Evolutionary conservation across 2,888 invertebrate genomes (phyloP).

Genomic region (Chirona hameri): DNA sequence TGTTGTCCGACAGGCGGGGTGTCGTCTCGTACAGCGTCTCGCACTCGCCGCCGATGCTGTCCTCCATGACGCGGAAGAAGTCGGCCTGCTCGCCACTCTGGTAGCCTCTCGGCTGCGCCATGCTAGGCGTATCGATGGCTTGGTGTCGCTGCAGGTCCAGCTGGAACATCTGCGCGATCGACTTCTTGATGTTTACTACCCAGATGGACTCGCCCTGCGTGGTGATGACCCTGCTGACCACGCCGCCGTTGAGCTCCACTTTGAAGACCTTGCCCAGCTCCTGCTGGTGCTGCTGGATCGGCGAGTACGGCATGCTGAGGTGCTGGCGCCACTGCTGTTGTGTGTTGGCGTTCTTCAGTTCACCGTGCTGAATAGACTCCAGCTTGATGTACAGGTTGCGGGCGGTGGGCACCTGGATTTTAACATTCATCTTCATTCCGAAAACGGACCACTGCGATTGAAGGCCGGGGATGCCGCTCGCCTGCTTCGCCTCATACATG

Average conservation of each 20-base stretch:
- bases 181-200: conserved; percentile 49
- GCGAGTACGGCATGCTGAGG: background rate
- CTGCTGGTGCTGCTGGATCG: background rate
- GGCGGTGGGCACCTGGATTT: background rate
- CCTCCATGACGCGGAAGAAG: conserved; percentile 42
- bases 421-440: background rate
- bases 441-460: conserved; percentile 30
- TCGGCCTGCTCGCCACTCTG: conserved; percentile 37
- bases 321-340: background rate
- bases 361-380: conserved; percentile 28
- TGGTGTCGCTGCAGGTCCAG: conserved; percentile 43
- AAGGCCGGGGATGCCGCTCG: conserved; percentile 32
- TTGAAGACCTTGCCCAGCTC: background rate
- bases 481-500: conserved; percentile 29
- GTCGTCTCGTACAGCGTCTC: conserved; percentile 44
- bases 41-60: conserved; percentile 45
- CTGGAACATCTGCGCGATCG: conserved; percentile 45
- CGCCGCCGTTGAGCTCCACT: conserved; percentile 32
- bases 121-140: background rate
- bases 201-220: conserved; percentile 45
- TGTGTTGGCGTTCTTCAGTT: background rate
- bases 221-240: conserved; percentile 28
- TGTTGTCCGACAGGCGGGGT: conserved; percentile 39
- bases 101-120: background rate
- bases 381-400: conserved; percentile 32